Conservation (phyloP, 2,888 invertebrate species). For the Pandemis cinnamomeana region DNA sequence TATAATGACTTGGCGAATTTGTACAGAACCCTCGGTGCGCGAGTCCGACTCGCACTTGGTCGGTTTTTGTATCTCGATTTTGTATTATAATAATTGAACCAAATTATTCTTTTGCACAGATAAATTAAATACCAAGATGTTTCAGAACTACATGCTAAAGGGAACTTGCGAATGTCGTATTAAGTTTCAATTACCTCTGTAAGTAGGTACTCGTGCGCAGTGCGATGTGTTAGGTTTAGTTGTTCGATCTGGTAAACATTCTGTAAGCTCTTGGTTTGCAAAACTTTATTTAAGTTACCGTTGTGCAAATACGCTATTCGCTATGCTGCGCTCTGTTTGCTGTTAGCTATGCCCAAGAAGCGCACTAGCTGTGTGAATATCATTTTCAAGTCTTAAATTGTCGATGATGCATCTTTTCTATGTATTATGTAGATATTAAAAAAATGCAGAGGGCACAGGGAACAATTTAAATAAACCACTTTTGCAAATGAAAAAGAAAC, state of each 20-base stretch:
- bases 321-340: constrained; percentile 1
- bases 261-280: constrained; percentile 33
- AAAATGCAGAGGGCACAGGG: no score
- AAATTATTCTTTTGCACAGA: no score
- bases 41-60: no score
- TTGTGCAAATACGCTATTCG: constrained; percentile 29
- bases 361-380: not conserved
- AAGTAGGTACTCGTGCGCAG: not conserved
- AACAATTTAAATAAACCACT: no score
- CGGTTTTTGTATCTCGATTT: no score
- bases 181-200: constrained; percentile 1
- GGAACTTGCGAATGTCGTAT: not conserved
- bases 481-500: no score
- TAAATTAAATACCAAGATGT: no score
- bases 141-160: not conserved
- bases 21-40: no score
- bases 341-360: not conserved
- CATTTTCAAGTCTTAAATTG: not conserved
- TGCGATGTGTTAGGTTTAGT: constrained; percentile 14
- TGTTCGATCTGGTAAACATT: constrained; percentile 33
- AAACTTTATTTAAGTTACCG: constrained; percentile 28
- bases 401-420: not conserved
- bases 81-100: no score
- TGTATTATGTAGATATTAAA: not conserved
- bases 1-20: no score